These are phyloP conservation scores for Rousettus leschenaultii DNA, from an alignment of 2,113 vertebrate genomes.

Conservation along the genomic window DNA sequence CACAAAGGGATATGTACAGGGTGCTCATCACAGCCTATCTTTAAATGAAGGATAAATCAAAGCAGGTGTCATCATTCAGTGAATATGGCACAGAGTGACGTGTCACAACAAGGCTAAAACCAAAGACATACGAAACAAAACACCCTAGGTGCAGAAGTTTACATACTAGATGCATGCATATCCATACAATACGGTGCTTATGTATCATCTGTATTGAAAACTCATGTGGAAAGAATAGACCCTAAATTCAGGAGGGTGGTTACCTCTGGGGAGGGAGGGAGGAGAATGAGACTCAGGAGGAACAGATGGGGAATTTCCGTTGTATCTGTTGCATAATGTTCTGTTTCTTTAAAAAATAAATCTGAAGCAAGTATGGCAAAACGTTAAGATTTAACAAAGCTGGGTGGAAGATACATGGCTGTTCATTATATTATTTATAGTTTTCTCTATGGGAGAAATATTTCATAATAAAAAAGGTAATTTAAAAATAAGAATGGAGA, in stretches of 20 bases:
- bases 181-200: not conserved
- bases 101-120: not conserved
- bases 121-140: not conserved
- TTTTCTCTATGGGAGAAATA: constrained; percentile 54
- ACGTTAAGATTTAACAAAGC: constrained; percentile 55
- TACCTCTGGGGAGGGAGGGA: not conserved
- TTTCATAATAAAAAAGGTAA: constrained; percentile 69
- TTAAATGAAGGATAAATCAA: not conserved
- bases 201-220: not conserved
- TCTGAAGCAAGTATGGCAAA: constrained; percentile 48
- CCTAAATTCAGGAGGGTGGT: not conserved
- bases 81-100: not conserved
- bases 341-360: constrained; percentile 46
- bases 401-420: not conserved
- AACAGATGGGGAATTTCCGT: not conserved
- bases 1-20: not conserved
- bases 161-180: not conserved
- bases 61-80: not conserved
- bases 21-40: not conserved
- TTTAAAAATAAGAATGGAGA: constrained; percentile 40
- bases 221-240: not conserved
- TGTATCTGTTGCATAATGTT: not conserved
- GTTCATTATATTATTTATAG: constrained; percentile 52
- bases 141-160: not conserved
- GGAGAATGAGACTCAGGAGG: not conserved